Conservation (phyloP, 2,797 vertebrate species). For the Chrysocyon brachyurus region DNA sequence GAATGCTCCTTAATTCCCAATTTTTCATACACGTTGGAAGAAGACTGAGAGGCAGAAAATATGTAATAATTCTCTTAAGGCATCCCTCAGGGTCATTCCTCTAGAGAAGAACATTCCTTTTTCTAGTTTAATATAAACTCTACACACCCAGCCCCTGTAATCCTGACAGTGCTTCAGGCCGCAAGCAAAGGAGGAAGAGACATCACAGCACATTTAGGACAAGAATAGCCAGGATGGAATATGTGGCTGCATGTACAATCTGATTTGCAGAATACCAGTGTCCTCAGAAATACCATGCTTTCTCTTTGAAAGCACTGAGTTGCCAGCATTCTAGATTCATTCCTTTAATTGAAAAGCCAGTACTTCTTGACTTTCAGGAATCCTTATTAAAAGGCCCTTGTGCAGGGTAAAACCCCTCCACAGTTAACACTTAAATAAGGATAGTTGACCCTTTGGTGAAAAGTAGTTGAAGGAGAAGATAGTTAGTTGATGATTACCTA, state of each 20-base stretch:
- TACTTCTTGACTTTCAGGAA: neutral
- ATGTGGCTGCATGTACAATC: accelerated
- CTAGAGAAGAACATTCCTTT: neutral
- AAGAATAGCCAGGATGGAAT: neutral
- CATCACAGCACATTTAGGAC: accelerated
- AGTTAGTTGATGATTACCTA: neutral
- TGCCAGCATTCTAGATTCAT: neutral
- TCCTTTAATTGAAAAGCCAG: neutral
- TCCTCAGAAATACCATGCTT: neutral
- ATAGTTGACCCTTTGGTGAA: neutral
- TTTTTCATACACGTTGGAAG: neutral
- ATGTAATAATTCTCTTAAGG: neutral
- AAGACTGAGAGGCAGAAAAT: neutral
- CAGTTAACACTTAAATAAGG: neutral
- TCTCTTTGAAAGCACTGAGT: neutral
- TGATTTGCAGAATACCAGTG: neutral
- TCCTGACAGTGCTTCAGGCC: neutral
- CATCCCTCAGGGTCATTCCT: neutral
- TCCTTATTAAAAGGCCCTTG: neutral
- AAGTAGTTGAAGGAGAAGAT: neutral
- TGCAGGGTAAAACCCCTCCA: neutral
- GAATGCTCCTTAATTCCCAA: neutral
- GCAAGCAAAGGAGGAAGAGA: neutral
- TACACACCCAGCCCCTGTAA: neutral
- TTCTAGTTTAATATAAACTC: neutral